Conservation (phyloP, 2,113 vertebrate species). For the Osmerus eperlanus region DNA sequence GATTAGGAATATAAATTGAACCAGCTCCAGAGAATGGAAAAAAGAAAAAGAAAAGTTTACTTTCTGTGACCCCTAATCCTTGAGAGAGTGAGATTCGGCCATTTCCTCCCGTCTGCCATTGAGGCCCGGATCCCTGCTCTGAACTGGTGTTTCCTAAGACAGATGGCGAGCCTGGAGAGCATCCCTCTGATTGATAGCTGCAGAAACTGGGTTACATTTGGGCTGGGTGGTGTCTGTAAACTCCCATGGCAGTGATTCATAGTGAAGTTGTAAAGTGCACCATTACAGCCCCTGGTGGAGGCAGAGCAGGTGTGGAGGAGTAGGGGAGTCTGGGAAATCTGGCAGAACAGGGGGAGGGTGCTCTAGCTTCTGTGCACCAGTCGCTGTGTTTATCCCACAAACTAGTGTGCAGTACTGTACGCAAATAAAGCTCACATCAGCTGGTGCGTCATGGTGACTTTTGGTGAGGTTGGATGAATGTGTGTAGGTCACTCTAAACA, state of each 20-base stretch:
- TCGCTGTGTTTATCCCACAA: not conserved
- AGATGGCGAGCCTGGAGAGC: constrained; percentile 67
- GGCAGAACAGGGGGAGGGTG: constrained; percentile 25
- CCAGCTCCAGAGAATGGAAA: not conserved
- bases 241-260: constrained; percentile 65
- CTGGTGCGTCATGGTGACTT: too few relatives aligned
- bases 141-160: constrained; percentile 57
- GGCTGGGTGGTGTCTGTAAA: constrained; percentile 65
- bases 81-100: constrained; percentile 31
- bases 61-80: constrained; percentile 48
- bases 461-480: too few relatives aligned
- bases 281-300: constrained; percentile 51
- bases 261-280: constrained; percentile 59
- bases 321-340: constrained; percentile 27
- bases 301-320: constrained; percentile 61
- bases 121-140: constrained; percentile 16
- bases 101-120: constrained; percentile 31
- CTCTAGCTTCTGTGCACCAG: not conserved
- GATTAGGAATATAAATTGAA: constrained; percentile 34
- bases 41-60: constrained; percentile 26
- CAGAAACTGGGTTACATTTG: constrained; percentile 74
- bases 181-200: constrained; percentile 69
- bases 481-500: too few relatives aligned
- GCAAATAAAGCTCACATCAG: not conserved
- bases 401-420: not conserved